Evolutionary conservation across 2,888 invertebrate species (phyloP), one percentile per base, ranked within the genome.

Genomic region (Stegana nigrithorax): DNA sequence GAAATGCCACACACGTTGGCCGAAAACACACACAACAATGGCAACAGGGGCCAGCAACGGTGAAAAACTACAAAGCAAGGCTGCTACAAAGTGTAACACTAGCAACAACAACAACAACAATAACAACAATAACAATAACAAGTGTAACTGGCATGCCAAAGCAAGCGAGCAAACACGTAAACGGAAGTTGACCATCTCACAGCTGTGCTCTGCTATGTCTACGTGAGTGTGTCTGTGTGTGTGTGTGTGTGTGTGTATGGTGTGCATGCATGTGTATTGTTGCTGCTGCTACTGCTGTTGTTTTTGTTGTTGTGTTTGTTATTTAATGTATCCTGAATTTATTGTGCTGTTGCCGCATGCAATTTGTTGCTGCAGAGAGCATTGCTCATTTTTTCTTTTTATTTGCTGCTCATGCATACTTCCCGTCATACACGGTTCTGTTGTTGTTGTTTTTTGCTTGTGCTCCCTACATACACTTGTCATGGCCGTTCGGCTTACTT

Each of bases 301-400:
- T 29, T 6, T 10, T 29, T 47, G n/a, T 26, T 14, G 19, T 45
- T 29, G 12, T 62, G 61, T 73, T 65, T 76, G 75, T 79, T 78
- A 80, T 76, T 78, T 80, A 80, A 78, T 78, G 80, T 75, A 78
- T 80, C 80, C 78, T 75, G 77, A 73, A 78, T 78, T 78, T 78
- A 78, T 78, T 78, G 73, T 74, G 70, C 70, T 75, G 80, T 70
- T 75, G 70, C 73, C 71, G 70, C 72, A 75, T 71, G 75, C 73
- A 75, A 62, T 71, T 73, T 70, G 62, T 65, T 64, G 58, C 62
- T 64, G 67, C 62, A 66, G n/a, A n/a, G n/a, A n/a, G n/a, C n/a
- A n/a, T n/a, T n/a, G n/a, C n/a, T n/a, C n/a, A n/a, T n/a, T n/a
- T n/a, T 60, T 60, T 51, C 26, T 51, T 26, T 51, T 51, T 51